These are phyloP conservation scores for Alca torda DNA, from an alignment of 2,797 vertebrate genomes.

Conservation along the genomic window DNA sequence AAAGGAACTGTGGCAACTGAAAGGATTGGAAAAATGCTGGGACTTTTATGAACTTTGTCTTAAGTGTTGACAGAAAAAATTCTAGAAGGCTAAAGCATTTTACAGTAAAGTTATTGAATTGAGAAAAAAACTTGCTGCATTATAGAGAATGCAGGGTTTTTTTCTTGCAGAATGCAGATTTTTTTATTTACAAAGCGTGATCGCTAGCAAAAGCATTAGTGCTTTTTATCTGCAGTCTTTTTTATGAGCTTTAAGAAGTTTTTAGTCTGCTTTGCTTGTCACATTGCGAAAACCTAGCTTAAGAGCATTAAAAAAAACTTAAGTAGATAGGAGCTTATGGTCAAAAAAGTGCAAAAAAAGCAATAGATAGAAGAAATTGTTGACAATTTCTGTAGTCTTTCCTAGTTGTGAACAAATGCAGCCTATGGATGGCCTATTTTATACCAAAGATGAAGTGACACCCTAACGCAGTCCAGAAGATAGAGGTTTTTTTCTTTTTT, in stretches of 20 bases:
- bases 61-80: slow-evolving; percentile 81
- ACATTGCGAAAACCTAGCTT: slow-evolving; percentile 88
- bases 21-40: slow-evolving; percentile 84
- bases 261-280: slow-evolving; percentile 98
- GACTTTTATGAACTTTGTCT: slow-evolving; percentile 89
- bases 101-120: slow-evolving; percentile 84
- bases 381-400: slow-evolving; percentile 99
- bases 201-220: slow-evolving; percentile 90
- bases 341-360: slow-evolving; percentile 90
- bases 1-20: slow-evolving; percentile 89
- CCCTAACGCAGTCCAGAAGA: slow-evolving; percentile 90
- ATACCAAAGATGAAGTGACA: slow-evolving; percentile 99
- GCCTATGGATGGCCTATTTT: slow-evolving; percentile 97
- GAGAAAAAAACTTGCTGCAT: slow-evolving; percentile 84
- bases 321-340: slow-evolving; percentile 94
- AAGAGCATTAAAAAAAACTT: slow-evolving; percentile 78
- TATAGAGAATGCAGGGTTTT: slow-evolving; percentile 85
- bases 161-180: slow-evolving; percentile 89
- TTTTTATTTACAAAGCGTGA: slow-evolving; percentile 89
- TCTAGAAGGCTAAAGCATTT: slow-evolving; percentile 89
- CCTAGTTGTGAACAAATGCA: slow-evolving; percentile 98
- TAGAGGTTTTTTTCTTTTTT: slow-evolving; percentile 80
- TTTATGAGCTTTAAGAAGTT: slow-evolving; percentile 97
- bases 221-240: slow-evolving; percentile 98
- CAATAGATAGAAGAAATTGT: slow-evolving; percentile 99